Conservation (phyloP, 2,113 vertebrate species). For the Dicerorhinus sumatrensis region DNA sequence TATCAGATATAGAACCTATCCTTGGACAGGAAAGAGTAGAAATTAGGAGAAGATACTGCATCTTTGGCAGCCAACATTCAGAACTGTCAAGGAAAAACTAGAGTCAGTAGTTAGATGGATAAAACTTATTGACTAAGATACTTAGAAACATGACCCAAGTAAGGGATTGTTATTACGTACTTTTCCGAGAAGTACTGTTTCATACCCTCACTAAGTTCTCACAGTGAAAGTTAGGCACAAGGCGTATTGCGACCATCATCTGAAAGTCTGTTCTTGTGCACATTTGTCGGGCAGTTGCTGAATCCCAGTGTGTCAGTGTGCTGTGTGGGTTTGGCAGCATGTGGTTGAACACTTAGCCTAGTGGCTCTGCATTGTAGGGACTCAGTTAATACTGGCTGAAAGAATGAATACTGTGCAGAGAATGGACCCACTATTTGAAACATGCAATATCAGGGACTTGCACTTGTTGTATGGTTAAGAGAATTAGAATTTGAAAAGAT, state of each 20-base stretch:
- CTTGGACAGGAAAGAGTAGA: constrained; percentile 41
- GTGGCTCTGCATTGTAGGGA: neutral
- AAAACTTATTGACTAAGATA: neutral
- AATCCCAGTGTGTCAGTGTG: neutral
- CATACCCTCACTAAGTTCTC: neutral
- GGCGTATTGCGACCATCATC: neutral
- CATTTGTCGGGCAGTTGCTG: neutral
- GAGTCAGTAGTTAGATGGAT: neutral
- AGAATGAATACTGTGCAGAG: neutral
- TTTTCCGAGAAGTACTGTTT: neutral
- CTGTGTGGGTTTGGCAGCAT: neutral
- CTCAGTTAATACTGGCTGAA: neutral
- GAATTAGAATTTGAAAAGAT: constrained; percentile 6
- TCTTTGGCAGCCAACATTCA: neutral
- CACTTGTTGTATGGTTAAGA: neutral
- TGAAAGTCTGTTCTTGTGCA: neutral
- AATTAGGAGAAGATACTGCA: neutral
- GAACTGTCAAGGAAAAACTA: constrained; percentile 46
- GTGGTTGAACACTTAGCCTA: neutral
- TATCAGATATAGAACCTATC: neutral
- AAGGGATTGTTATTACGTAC: neutral
- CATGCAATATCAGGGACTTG: neutral
- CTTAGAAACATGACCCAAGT: neutral
- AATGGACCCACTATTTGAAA: neutral
- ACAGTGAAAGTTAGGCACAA: neutral